Evolutionary conservation across 1,140 invertebrate species (phyloP), one percentile per base, ranked within the genome.

Genomic region (Drosophila kepulauana): DNA sequence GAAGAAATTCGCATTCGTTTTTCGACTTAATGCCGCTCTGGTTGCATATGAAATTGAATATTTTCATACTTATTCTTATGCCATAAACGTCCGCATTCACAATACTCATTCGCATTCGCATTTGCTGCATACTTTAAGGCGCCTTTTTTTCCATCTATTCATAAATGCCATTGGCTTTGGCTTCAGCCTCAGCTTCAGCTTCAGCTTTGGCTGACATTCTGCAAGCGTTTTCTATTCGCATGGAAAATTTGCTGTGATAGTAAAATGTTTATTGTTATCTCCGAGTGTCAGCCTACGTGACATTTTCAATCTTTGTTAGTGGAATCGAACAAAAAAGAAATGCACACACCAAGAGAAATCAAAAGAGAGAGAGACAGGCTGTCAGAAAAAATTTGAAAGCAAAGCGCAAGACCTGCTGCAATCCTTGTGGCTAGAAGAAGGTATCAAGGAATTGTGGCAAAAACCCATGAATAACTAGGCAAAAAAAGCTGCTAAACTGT

Each of bases 11-110:
- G 48, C 46, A 51, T 52, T 45, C 56, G 46, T 67, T 74, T 61
- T 51, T 49, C 35, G 64, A 75, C 56, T 75, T 78, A 69, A 62
- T 75, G 67, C 35, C 61, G 51, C 52, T 65, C 64, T 62, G 57
- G 71, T 70, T 79, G 73, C 73, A 72, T 72, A 67, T 76, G 57
- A 79, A 79, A 79, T 67, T 79, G 77, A 75, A 76, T 78, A 75
- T 78, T 65, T 78, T 75, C 75, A 63, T 73, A 35, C 48, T 65
- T 46, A 46, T 38, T 56, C 56, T 35, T 45, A 63, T 75, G 71
- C 71, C 59, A 78, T 78, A 78, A 69, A 69, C 65, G 64, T 74
- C 30, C 33, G 25, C 43, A 58, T 57, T 54, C 51, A 15, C 51
- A 54, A 33, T 28, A 33, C 51, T 8, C 5, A 54, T 54, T 54